phyloP scores from a whole-genome alignment of 1,140 invertebrate species.

The Hesperophylax magnus region DNA sequence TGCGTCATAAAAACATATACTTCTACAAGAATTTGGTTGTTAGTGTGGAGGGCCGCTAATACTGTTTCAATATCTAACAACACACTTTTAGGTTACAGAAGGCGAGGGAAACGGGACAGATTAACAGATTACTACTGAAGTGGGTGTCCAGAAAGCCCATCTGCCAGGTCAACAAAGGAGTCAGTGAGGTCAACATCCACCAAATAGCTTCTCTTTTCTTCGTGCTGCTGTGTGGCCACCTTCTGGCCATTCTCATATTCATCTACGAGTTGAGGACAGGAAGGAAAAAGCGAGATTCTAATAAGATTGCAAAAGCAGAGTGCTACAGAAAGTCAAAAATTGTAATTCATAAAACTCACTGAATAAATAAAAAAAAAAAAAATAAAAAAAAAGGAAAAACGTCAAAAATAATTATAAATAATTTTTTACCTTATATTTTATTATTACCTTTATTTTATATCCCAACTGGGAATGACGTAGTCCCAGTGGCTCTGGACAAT shows the following conservation, averaged over 20 bases:
- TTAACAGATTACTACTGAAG: slow-evolving; percentile 44
- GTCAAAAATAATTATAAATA: neutral
- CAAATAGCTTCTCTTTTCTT: slow-evolving; percentile 47
- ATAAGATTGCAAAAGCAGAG: neutral
- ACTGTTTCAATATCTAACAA: too few relatives aligned
- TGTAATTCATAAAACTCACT: too few relatives aligned
- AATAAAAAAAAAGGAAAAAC: too few relatives aligned
- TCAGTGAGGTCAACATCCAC: slow-evolving; percentile 50
- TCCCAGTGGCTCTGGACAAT: too few relatives aligned
- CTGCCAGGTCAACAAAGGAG: slow-evolving; percentile 52
- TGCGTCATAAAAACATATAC: too few relatives aligned
- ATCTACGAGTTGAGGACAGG: slow-evolving; percentile 27
- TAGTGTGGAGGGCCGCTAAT: too few relatives aligned
- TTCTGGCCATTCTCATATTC: slow-evolving; percentile 1
- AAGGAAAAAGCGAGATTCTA: slow-evolving; percentile 8
- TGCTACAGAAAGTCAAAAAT: neutral
- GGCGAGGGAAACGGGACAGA: slow-evolving; percentile 48
- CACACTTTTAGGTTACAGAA: slow-evolving; percentile 48
- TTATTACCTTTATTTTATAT: too few relatives aligned
- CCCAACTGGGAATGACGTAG: too few relatives aligned
- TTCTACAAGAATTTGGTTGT: too few relatives aligned
- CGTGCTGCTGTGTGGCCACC: slow-evolving; percentile 3
- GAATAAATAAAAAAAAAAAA: too few relatives aligned
- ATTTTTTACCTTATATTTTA: too few relatives aligned
- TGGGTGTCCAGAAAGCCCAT: slow-evolving; percentile 52